These are phyloP conservation scores for Euwallacea similis DNA, from an alignment of 1,140 invertebrate genomes.

Conservation along the genomic window DNA sequence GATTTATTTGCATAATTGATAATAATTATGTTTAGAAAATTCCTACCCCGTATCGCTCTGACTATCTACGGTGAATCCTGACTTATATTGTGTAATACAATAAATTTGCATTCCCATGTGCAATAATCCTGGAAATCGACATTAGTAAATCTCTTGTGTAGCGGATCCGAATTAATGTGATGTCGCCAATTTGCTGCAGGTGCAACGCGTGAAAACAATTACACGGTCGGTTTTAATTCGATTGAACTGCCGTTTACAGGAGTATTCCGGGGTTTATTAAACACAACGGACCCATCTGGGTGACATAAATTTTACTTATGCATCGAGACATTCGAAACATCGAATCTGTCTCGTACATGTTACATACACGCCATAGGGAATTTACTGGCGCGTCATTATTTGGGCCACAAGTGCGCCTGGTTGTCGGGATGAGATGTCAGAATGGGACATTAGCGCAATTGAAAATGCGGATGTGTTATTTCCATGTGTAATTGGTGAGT, in stretches of 20 bases:
- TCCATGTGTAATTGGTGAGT: too few relatives aligned
- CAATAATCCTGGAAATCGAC: slow-evolving; percentile 21
- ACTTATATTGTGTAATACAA: not conserved
- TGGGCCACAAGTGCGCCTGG: not conserved
- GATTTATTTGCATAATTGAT: too few relatives aligned
- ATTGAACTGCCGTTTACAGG: slow-evolving; percentile 12
- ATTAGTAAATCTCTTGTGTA: slow-evolving; percentile 18
- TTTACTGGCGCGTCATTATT: slow-evolving; percentile 5
- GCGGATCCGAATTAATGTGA: slow-evolving; percentile 14
- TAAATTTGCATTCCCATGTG: slow-evolving; percentile 1
- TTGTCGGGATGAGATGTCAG: too few relatives aligned
- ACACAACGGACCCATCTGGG: slow-evolving; percentile 16
- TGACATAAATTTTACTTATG: slow-evolving; percentile 15
- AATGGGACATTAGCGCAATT: too few relatives aligned
- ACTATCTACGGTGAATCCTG: too few relatives aligned
- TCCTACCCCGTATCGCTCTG: too few relatives aligned
- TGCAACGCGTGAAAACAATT: slow-evolving; percentile 33
- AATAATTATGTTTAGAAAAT: too few relatives aligned
- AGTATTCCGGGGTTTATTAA: slow-evolving; percentile 17
- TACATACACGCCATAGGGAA: slow-evolving; percentile 4
- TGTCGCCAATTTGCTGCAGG: slow-evolving; percentile 31
- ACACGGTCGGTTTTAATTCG: slow-evolving; percentile 28
- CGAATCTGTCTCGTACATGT: slow-evolving; percentile 10
- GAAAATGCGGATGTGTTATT: too few relatives aligned
- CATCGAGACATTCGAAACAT: slow-evolving; percentile 9